Evolutionary conservation across 1,140 invertebrate species (phyloP), one percentile per base, ranked within the genome.

Genomic region (Cheumatopsyche charites): DNA sequence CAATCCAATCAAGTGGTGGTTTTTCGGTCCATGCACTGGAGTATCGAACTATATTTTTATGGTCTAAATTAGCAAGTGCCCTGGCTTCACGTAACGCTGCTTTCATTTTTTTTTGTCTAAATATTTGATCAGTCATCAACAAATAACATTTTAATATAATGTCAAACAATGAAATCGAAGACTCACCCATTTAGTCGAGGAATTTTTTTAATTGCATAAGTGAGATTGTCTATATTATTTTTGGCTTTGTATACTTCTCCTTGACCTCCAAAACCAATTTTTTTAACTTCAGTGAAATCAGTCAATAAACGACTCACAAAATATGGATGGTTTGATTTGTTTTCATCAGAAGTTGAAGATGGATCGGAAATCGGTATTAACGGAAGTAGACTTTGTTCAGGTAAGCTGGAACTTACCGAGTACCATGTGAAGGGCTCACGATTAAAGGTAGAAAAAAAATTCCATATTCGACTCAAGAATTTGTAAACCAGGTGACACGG

Each of bases 201-300:
- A 58, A 98, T 98, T 78, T 96, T 88, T 84, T 99, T 99, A 0
- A 99, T 90, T 19, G 97, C 97, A 85, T 99, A 99, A 74, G 90
- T 87, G 77, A 94, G 92, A 78, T 98, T 93, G 81, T 99, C 97
- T 66, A 98, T 90, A 82, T 94, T 96, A 80, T 98, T 98, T 79
- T 88, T 92, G 0, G 94, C 95, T 82, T 98, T 93, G 83, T 98
- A 98, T 0, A 99, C 97, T 19, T 98, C 90, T 0, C 97, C 97
- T 84, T 98, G 99, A 0, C 96, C 97, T n/a, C 97, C 97, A 78
- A 89, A 90, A 0, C 96, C 96, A 0, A 99, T 84, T 76, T 92
- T 92, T 71, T 89, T 84, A 41, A 97, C 80, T 7, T 92, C 89
- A 26, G 94, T 91, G 82, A 97, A 98, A 78, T 98, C 96, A 15